A percentile compares a stretch with the other conserved stretches of the same genome.
Conservation (phyloP, 2,113 vertebrate species). For the Hippoglossus stenolepis region DNA sequence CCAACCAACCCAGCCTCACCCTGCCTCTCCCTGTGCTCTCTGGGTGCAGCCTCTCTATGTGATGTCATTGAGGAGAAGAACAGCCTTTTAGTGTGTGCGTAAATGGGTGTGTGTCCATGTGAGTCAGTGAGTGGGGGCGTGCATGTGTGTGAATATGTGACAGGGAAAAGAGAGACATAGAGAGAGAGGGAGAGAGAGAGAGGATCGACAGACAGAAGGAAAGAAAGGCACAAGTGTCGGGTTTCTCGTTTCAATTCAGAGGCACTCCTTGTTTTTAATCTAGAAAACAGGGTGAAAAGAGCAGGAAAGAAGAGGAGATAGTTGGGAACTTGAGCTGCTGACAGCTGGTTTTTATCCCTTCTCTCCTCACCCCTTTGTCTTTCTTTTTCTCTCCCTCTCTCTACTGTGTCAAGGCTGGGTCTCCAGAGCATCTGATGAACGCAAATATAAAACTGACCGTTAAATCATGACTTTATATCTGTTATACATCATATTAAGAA, state of each 20-base stretch:
- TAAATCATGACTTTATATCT: constrained; percentile 10
- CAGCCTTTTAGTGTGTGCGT: constrained; percentile 32
- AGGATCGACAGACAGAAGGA: constrained; percentile 53
- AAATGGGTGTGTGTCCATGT: constrained; percentile 48
- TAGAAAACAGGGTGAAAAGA: constrained; percentile 69
- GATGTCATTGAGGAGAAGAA: constrained; percentile 70
- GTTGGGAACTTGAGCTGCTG: constrained; percentile 68
- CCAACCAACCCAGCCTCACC: constrained; percentile 45
- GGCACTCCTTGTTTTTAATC: constrained; percentile 76
- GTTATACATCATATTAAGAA: background rate
- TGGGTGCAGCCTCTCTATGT: constrained; percentile 57
- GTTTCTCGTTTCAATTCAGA: constrained; percentile 73
- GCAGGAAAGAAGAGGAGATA: constrained; percentile 62
- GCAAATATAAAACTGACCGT: background rate
- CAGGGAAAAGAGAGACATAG: constrained; percentile 18
- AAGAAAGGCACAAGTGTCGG: constrained; percentile 70
- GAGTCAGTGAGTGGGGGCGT: constrained; percentile 44
- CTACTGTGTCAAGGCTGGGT: constrained; percentile 4
- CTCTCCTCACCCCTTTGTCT: constrained; percentile 37
- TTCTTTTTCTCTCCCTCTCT: constrained; percentile 14
- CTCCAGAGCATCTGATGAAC: background rate
- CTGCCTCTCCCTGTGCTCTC: constrained; percentile 53
- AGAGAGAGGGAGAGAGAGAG: constrained; percentile 17
- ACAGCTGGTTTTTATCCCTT: constrained; percentile 63
- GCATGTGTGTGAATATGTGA: constrained; percentile 46